Evolutionary conservation across 2,113 vertebrate species (phyloP), one percentile per base, ranked within the genome.

Genomic region (Notechis scutatus): DNA sequence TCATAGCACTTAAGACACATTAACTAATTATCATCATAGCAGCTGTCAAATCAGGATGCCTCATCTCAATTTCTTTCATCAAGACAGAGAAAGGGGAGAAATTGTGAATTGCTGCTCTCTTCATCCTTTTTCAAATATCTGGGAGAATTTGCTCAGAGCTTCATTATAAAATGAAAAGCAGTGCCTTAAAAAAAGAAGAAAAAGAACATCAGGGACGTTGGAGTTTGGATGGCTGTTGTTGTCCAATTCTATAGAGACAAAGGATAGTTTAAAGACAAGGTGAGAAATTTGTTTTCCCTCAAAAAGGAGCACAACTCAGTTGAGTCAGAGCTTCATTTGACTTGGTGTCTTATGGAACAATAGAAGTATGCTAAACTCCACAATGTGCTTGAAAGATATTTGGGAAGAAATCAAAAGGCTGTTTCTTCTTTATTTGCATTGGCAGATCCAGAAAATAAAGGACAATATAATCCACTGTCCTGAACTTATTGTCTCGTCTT

Each of bases 1-100:
- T 90, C 56, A 54, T 87, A 90, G 89, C 56, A 93, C 89, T 87
- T 90, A 64, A 93, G 89, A 90, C 92, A 90, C 81, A 93, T 93
- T 93, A 90, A 87, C 88, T 93, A 90, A 93, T 93, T 93, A 93
- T 93, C 88, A 93, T 93, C 56, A 90, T 56, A 90, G 88, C 88
- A 93, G 92, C 56, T 93, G 81, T 93, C 89, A 93, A 87, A 87
- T 89, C 92, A 90, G 81, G 56, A 93, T 64, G 92, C 64, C 90
- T 85, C 74, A 61, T 90, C 56, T 90, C 24, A 29, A 39, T 47
- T 87, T 90, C 74, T 86, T 90, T 90, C 88, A 39, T 45, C 85
- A 34, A 85, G 29, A 57, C 42, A 56, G 64, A 47, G 61, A 45
- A 90, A 85, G 7, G 55, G 52, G 59, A 39, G 23, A 61, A 89